phyloP scores from a whole-genome alignment of 2,888 invertebrate species.

The Glaucopsyche alexis region DNA sequence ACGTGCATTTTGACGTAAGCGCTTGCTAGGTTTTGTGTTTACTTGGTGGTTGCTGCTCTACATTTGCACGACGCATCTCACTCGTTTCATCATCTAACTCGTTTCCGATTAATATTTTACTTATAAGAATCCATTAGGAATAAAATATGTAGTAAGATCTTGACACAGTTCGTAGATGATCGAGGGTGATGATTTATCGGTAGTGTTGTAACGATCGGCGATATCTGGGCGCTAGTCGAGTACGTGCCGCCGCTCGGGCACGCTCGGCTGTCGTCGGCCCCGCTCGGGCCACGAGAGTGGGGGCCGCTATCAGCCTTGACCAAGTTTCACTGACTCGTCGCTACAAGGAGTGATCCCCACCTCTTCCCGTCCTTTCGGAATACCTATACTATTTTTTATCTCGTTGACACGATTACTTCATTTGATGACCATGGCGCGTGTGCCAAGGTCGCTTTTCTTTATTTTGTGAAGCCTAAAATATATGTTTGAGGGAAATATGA shows the following conservation, averaged over 20 bases:
- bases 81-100: too few species aligned
- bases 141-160: constrained; percentile 58
- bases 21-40: not conserved
- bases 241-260: constrained; percentile 62
- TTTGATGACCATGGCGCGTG: constrained; percentile 57
- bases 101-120: constrained; percentile 18
- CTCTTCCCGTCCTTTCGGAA: constrained; percentile 72
- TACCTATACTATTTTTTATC: constrained; percentile 49
- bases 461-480: constrained; percentile 36
- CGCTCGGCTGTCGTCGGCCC: constrained; percentile 59
- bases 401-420: constrained; percentile 72
- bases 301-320: constrained; percentile 72
- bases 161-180: constrained; percentile 73
- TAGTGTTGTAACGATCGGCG: constrained; percentile 62
- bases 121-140: constrained; percentile 41
- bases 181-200: constrained; percentile 71
- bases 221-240: constrained; percentile 65
- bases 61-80: not conserved
- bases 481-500: constrained; percentile 6
- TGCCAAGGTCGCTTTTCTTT: constrained; percentile 56
- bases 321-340: constrained; percentile 78
- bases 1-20: constrained; percentile 32
- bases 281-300: constrained; percentile 53
- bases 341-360: constrained; percentile 77
- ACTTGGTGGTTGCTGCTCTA: not conserved